phyloP scores from a whole-genome alignment of 2,113 vertebrate species.

The Sinocyclocheilus anophthalmus region DNA sequence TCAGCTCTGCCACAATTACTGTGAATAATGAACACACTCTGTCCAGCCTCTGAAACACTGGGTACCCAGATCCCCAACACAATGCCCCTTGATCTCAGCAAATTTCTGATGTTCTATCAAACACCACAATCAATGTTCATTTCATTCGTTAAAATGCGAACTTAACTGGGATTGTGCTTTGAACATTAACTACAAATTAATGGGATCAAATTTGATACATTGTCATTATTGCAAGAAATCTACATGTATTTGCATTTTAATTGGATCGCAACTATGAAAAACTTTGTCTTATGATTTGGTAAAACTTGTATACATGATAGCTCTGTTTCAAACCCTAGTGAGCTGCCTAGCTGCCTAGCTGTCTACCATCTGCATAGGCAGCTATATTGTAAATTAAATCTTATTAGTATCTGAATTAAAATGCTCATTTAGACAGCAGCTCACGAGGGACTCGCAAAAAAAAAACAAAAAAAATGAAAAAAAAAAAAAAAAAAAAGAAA shows the following conservation, averaged over 20 bases:
- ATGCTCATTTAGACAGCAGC: not conserved
- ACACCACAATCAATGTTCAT: slow-evolving; percentile 43
- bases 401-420: not conserved
- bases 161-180: not conserved
- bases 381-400: not conserved
- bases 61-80: not conserved
- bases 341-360: too few relatives aligned
- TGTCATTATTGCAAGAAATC: slow-evolving; percentile 4
- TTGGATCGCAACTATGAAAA: not conserved
- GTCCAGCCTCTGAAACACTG: slow-evolving; percentile 10
- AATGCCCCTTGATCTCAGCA: not conserved
- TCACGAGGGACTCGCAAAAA: too few relatives aligned
- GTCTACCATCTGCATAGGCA: not conserved
- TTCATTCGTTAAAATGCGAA: slow-evolving; percentile 33
- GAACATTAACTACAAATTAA: not conserved
- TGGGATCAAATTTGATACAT: not conserved
- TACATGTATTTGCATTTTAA: not conserved
- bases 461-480: too few relatives aligned
- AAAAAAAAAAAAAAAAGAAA: too few relatives aligned
- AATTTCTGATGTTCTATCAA: slow-evolving; percentile 17
- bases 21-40: slow-evolving; percentile 58
- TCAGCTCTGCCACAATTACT: slow-evolving; percentile 59
- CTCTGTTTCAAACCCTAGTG: not conserved
- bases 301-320: not conserved
- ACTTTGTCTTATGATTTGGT: not conserved